These are phyloP conservation scores for Drosophila aldrichi DNA, from an alignment of 2,888 invertebrate species.

Conservation along the genomic window DNA sequence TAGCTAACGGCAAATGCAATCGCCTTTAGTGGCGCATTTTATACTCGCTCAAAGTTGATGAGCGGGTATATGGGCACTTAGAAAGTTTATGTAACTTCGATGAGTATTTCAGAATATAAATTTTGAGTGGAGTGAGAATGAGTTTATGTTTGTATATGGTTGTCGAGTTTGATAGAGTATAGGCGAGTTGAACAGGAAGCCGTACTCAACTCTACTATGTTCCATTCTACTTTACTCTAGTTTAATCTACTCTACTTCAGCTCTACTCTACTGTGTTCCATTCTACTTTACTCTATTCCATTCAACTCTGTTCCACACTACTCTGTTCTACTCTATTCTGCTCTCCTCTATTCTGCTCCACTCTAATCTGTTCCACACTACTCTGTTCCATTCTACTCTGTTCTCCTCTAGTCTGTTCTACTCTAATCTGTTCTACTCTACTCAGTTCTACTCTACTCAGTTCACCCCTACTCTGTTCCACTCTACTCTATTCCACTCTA, in stretches of 20 bases:
- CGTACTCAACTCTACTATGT: background rate
- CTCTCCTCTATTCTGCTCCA: background rate
- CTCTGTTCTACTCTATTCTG: too few species aligned
- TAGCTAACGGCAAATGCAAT: conserved; percentile 63
- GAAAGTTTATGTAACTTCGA: too few species aligned
- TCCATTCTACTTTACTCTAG: background rate
- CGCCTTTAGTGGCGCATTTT: conserved; percentile 49
- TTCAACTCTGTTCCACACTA: background rate
- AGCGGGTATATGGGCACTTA: background rate
- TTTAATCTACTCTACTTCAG: background rate
- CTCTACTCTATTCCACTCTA: too few species aligned
- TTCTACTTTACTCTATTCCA: background rate
- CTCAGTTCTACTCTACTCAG: too few species aligned
- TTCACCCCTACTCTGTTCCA: too few species aligned
- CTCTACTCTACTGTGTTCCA: background rate
- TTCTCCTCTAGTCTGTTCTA: too few species aligned
- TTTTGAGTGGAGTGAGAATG: background rate
- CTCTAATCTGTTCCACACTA: background rate
- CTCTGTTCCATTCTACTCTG: background rate
- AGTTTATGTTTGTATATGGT: background rate
- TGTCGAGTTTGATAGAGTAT: background rate
- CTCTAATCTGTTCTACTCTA: too few species aligned
- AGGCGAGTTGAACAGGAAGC: background rate
- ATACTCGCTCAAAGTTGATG: background rate
- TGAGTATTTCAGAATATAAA: background rate